A percentile compares a stretch with the other conserved stretches of the same genome.
phyloP scores from a whole-genome alignment of 2,888 invertebrate species.

The Melieria crassipennis region DNA sequence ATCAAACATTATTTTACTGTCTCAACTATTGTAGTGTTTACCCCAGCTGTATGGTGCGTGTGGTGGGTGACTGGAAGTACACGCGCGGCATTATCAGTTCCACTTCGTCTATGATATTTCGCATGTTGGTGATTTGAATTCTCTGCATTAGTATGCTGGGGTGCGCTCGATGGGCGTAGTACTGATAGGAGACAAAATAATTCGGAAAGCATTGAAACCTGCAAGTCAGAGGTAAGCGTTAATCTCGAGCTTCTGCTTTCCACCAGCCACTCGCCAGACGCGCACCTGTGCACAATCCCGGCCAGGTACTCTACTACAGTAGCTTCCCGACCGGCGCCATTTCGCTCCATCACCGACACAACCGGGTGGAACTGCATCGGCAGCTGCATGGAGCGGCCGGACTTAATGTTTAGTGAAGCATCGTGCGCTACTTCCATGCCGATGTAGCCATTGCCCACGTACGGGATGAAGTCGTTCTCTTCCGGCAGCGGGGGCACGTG shows the following conservation, averaged over 20 bases:
- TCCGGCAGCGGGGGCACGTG: slow-evolving; percentile 69
- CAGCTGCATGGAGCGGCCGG: slow-evolving; percentile 73
- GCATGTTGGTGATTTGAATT: slow-evolving; percentile 79
- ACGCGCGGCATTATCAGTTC: slow-evolving; percentile 72
- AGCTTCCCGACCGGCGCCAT: slow-evolving; percentile 73
- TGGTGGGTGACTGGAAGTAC: slow-evolving; percentile 57
- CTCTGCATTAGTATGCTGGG: slow-evolving; percentile 85
- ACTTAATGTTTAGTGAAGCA: slow-evolving; percentile 74
- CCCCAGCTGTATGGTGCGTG: slow-evolving; percentile 50
- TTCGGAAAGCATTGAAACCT: slow-evolving; percentile 76
- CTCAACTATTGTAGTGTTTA: slow-evolving; percentile 26
- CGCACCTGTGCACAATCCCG: slow-evolving; percentile 70
- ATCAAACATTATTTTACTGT: not conserved
- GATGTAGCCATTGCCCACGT: slow-evolving; percentile 79
- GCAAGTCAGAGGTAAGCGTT: not conserved
- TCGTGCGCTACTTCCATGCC: slow-evolving; percentile 74
- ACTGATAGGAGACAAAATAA: slow-evolving; percentile 73
- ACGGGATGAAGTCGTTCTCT: slow-evolving; percentile 75
- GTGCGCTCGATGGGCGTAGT: slow-evolving; percentile 83
- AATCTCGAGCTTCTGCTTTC: too few species aligned
- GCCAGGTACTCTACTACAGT: slow-evolving; percentile 75
- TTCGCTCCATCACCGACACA: slow-evolving; percentile 68
- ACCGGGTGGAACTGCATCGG: slow-evolving; percentile 77
- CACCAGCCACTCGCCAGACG: not conserved
- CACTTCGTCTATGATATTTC: slow-evolving; percentile 70